Base-by-base conservation (phyloP, 2,113 vertebrate species). In the Peromyscus polionotus region DNA sequence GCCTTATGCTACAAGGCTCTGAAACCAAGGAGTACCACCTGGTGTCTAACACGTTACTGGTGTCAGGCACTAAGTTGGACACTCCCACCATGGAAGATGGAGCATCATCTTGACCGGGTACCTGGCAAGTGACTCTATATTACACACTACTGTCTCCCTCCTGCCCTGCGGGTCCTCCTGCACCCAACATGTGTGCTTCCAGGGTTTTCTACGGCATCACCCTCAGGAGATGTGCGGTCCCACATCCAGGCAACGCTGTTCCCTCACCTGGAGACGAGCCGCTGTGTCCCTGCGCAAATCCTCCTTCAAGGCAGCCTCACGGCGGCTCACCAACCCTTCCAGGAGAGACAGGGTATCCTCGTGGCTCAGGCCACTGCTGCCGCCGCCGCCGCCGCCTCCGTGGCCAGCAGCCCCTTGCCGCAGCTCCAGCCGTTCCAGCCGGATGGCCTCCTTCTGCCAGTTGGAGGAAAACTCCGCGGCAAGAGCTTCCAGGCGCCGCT, bases 281-380 rank as follows among this genome's bases (percentile, higher is more conserved):
- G 96, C 72, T 1, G 96, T 3, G 0, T 98, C 98, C 0, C 75
- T 84, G 39, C 3, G 98, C 76, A 98, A 90, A 22, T 96, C 98
- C 13, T 99, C 98, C 98, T 97, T 98, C 97, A 99, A 97, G 54
- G 96, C 97, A 0, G 65, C 90, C 0, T 99, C 98, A 3, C 95
- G 97, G 31, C 97, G 98, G 97, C 68, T 99, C 97, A 99, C 92
- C 57, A 99, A 92, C n/a, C 97, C 97, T 72, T 98, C 98, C 96
- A 99, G 97, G 57, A 98, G 95, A 0, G 4, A 84, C 81, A 98
- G 33, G 4, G 98, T 4, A 1, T 98, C 98, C 2, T 97, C 98
- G 0, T 98, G 94, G 33, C 97, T 98, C 0, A 96, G 90, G 11
- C 98, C 88, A 28, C 89, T 77, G 0, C 54, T 3, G 13, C 45